Percentiles rank a stretch among this genome's conserved stretches.
Conservation (phyloP, 1,140 invertebrate genomes). For the Cotesia glomerata region DNA sequence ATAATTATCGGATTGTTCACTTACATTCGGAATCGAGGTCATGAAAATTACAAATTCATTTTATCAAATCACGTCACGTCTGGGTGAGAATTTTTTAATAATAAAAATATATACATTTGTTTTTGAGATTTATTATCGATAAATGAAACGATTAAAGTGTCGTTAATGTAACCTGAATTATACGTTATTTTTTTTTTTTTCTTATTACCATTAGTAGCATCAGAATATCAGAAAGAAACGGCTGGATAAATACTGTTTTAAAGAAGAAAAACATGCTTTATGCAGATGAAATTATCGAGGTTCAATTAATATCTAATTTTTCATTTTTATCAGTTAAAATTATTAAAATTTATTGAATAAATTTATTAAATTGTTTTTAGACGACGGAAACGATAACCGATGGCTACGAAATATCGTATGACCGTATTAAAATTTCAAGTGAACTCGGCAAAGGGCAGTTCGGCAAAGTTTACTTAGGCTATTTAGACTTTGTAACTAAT, state of each 20-base stretch:
- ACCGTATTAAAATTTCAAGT: slow-evolving; percentile 63
- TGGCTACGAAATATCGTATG: slow-evolving; percentile 65
- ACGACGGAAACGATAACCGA: slow-evolving; percentile 44
- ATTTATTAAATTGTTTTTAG: slow-evolving; percentile 44
- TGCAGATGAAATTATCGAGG: not conserved
- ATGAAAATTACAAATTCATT: slow-evolving; percentile 26
- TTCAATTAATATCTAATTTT: not conserved
- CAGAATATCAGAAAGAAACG: slow-evolving; percentile 26
- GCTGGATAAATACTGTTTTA: slow-evolving; percentile 42
- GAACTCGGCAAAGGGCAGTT: slow-evolving; percentile 78
- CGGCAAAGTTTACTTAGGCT: slow-evolving; percentile 73
- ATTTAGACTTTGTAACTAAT: slow-evolving; percentile 46
- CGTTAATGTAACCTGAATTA: not conserved
- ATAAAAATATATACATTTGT: not conserved
- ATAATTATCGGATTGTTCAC: slow-evolving; percentile 16
- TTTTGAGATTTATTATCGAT: slow-evolving; percentile 20
- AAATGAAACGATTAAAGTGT: not conserved
- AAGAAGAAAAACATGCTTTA: slow-evolving; percentile 58
- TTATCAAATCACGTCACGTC: not conserved
- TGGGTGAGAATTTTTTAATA: slow-evolving; percentile 22
- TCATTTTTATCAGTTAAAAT: not conserved
- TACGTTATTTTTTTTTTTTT: not conserved
- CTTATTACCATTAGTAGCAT: slow-evolving; percentile 11
- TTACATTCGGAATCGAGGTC: slow-evolving; percentile 18
- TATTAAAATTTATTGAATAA: not conserved